Base-by-base conservation (phyloP, 2,888 invertebrate species). In the Homarus gammarus region DNA sequence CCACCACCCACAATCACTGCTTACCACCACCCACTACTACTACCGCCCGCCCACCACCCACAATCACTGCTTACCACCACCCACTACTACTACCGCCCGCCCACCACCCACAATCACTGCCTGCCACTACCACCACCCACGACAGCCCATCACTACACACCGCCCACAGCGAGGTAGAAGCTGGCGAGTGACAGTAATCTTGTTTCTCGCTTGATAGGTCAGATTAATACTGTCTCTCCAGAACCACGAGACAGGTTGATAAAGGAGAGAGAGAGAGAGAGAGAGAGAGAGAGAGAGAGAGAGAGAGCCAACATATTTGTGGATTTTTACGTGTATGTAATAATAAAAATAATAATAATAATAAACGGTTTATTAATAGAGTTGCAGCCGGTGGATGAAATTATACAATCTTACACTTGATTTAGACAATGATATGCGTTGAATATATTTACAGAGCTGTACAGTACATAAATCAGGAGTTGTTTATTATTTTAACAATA, bases 251-350 rank as follows among this genome's bases (percentile, higher is more conserved):
- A 27, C 8, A 27, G 27, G 27, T 6, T n/a, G 27, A 27, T 27
- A 27, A 64, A 27, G 6, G 64, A 27, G 64, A 27, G 64, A 64
- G 64, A 27, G 64, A 64, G 64, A 64, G 64, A 64, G 64, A 64
- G 64, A 64, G 64, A 64, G 64, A 8, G 64, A 27, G 64, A 64
- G 64, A 8, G 64, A 64, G 56, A 44, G 44, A 56, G 56, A 56
- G 64, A 64, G 22, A 18, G 56, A n/a, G n/a, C n/a, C n/a, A n/a
- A n/a, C n/a, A n/a, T n/a, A n/a, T n/a, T n/a, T n/a, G n/a, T n/a
- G n/a, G n/a, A n/a, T n/a, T n/a, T n/a, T n/a, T n/a, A n/a, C n/a
- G n/a, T n/a, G n/a, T n/a, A n/a, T n/a, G n/a, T n/a, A n/a, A n/a
- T n/a, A n/a, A n/a, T n/a, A n/a, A n/a, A n/a, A n/a, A n/a, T n/a